A percentile compares a stretch with the other conserved stretches of the same genome.
phyloP scores from a whole-genome alignment of 2,888 invertebrate genomes.

The Tetrapedia diversipes region DNA sequence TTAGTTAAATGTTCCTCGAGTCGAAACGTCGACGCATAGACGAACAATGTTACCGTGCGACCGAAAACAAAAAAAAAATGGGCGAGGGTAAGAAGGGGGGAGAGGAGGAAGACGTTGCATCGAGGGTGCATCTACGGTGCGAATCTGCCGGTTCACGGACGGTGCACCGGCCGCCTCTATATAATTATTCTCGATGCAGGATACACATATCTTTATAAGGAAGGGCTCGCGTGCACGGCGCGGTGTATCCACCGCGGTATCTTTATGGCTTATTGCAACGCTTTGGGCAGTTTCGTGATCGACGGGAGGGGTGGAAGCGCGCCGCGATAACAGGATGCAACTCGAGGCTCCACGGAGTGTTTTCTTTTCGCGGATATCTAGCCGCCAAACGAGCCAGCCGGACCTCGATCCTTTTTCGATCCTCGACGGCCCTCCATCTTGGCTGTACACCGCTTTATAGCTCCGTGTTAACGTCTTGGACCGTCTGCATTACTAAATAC shows the following conservation, averaged over 20 bases:
- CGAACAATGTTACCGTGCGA: background rate
- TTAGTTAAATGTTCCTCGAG: too few relatives aligned
- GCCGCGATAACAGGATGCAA: constrained; percentile 35
- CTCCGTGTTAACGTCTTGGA: too few relatives aligned
- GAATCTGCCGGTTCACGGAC: constrained; percentile 73
- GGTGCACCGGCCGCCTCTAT: constrained; percentile 69
- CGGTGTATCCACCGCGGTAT: constrained; percentile 76
- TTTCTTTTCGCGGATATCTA: constrained; percentile 31
- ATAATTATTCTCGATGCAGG: constrained; percentile 76
- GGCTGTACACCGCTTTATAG: background rate
- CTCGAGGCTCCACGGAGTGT: constrained; percentile 9
- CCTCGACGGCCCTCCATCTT: background rate
- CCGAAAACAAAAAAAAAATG: too few relatives aligned
- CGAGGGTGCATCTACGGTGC: constrained; percentile 69
- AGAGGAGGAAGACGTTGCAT: constrained; percentile 37
- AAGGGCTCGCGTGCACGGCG: constrained; percentile 70
- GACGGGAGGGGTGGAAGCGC: constrained; percentile 50
- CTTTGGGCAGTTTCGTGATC: constrained; percentile 81
- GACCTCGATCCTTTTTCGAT: background rate
- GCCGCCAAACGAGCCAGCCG: constrained; percentile 6
- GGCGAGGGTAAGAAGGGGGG: background rate
- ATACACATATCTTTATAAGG: constrained; percentile 75
- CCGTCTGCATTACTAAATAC: too few relatives aligned
- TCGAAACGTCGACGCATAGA: background rate
- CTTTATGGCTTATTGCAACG: constrained; percentile 81